Evolutionary conservation across 53 echinoderm and acorn worm species (phyloP).

Genomic region (Temnopleurus reevesii): DNA sequence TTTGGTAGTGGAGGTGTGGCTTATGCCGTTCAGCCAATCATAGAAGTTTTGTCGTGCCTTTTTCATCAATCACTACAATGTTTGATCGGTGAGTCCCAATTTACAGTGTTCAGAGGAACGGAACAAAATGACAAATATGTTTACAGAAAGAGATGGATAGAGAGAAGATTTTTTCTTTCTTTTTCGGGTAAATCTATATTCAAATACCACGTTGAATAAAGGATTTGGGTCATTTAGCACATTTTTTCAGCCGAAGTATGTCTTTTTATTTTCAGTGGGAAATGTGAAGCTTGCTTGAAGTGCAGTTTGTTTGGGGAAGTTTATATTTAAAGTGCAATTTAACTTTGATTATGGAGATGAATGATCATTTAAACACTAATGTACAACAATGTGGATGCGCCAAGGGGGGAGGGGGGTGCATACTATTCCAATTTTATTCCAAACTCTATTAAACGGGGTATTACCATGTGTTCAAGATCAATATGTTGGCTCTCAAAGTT

Average conservation of each 20-base stretch:
- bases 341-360: no score
- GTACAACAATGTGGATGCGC: no score
- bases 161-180: conserved; percentile 5
- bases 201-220: conserved; percentile 4
- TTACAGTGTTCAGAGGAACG: not conserved
- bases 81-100: not conserved
- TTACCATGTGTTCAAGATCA: no score
- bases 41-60: not conserved
- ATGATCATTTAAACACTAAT: no score
- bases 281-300: not conserved
- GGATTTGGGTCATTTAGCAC: conserved; percentile 34
- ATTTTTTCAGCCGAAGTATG: not conserved
- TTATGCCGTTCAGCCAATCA: not conserved
- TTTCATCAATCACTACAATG: not conserved
- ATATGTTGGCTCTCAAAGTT: no score
- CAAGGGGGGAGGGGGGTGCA: no score
- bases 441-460: no score
- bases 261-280: not conserved
- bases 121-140: conserved; percentile 6
- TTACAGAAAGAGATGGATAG: not conserved
- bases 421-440: no score
- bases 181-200: not conserved
- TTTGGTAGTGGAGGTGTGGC: not conserved
- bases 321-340: no score
- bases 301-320: not conserved